A percentile compares a stretch with the other conserved stretches of the same genome.
Evolutionary conservation across 2,113 vertebrate species (phyloP).

Genomic region (Formicarius rufipectus): DNA sequence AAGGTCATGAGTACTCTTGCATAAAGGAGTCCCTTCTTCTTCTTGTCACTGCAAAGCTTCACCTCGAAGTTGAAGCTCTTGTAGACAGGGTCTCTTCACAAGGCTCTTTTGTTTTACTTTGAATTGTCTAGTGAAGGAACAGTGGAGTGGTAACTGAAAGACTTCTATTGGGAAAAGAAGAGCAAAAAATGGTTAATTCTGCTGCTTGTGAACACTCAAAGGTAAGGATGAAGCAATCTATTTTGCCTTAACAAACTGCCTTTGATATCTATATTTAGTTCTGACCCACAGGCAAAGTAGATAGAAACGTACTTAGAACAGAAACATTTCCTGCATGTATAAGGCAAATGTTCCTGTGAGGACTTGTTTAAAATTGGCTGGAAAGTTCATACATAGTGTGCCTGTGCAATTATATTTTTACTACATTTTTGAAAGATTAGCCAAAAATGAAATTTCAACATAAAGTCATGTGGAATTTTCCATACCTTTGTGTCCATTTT

Average conservation of each 20-base stretch:
- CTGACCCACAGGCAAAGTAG: neutral
- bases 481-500: neutral
- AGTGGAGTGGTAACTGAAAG: neutral
- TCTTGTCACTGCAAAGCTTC: neutral
- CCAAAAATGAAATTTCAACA: neutral
- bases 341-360: conserved; percentile 8
- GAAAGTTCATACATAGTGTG: neutral
- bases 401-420: neutral
- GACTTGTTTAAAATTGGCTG: neutral
- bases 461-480: neutral
- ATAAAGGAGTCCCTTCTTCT: neutral
- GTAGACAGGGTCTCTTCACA: neutral
- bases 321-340: neutral
- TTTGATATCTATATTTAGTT: conserved; percentile 22
- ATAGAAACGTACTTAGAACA: neutral
- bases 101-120: neutral
- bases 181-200: neutral
- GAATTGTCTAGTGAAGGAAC: neutral
- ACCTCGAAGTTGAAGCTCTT: neutral
- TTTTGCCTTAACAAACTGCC: neutral
- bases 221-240: neutral
- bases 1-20: fast-evolving
- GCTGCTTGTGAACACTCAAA: neutral
- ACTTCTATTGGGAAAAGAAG: neutral
- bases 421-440: neutral